Evolutionary conservation across 2,113 vertebrate species (phyloP).

Genomic region (Sterrhoptilus dennistouni): DNA sequence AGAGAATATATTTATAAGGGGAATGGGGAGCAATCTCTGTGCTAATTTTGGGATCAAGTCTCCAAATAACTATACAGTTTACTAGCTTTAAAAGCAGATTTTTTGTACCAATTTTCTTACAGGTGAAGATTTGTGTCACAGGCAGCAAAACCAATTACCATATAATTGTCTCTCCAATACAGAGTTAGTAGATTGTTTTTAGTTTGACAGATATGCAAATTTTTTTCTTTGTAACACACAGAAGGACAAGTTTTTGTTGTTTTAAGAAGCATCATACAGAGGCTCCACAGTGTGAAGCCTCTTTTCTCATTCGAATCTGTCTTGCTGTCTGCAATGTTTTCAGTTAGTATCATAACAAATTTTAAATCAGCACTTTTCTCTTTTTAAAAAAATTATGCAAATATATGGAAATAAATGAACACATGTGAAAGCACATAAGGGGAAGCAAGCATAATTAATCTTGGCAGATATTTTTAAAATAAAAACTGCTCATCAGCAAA

Average conservation of each 20-base stretch:
- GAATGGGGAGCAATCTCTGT: not conserved
- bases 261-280: not conserved
- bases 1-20: not conserved
- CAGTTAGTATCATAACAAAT: not conserved
- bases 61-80: not conserved
- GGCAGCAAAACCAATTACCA: not conserved
- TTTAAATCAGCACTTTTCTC: not conserved
- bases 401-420: not conserved
- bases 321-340: not conserved
- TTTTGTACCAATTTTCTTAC: not conserved
- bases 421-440: not conserved
- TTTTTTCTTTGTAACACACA: not conserved
- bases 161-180: not conserved
- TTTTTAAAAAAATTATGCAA: not conserved
- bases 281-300: not conserved
- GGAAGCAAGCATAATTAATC: not conserved
- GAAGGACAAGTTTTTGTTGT: not conserved
- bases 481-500: not conserved
- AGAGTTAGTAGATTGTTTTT: not conserved
- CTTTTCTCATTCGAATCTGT: not conserved
- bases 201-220: not conserved
- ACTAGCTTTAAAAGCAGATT: not conserved
- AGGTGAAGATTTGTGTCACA: not conserved
- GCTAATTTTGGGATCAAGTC: not conserved
- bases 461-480: not conserved